Conservation (phyloP, 1,140 invertebrate genomes). For the Pantala flavescens region DNA sequence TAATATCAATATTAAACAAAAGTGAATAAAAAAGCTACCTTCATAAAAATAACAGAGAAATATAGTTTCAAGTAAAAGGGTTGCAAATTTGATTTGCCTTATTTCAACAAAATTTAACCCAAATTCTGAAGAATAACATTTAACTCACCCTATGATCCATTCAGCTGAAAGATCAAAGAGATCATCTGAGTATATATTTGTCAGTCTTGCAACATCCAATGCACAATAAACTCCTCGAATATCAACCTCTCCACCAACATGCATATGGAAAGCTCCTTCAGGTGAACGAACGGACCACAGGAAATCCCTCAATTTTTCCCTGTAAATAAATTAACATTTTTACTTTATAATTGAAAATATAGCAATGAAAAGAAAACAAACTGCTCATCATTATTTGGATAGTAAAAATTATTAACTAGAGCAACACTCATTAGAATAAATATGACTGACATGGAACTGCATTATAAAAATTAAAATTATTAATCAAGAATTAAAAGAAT, state of each 20-base stretch:
- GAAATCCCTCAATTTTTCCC: conserved; percentile 60
- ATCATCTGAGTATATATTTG: conserved; percentile 66
- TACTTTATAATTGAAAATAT: neutral
- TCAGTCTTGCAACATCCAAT: conserved; percentile 72
- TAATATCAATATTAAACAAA: too few species aligned
- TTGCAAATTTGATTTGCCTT: too few species aligned
- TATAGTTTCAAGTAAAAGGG: too few species aligned
- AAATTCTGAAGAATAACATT: too few species aligned
- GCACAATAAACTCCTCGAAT: conserved; percentile 94
- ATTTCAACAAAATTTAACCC: too few species aligned
- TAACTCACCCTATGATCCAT: conserved; percentile 67
- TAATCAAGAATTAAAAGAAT: too few species aligned
- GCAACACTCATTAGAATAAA: too few species aligned
- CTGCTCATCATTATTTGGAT: conserved; percentile 11
- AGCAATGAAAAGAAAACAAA: too few species aligned
- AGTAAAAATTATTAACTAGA: neutral
- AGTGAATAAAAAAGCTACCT: too few species aligned
- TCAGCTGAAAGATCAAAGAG: conserved; percentile 78
- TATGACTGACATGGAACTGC: too few species aligned
- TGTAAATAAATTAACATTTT: conserved; percentile 30
- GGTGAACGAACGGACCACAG: conserved; percentile 59
- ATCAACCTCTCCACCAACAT: conserved; percentile 89
- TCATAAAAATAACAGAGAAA: too few species aligned
- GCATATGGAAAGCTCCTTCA: conserved; percentile 88
- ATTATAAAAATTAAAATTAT: too few species aligned